These are phyloP conservation scores for Chrysolina haemoptera DNA, from an alignment of 2,888 invertebrate genomes.

Conservation along the genomic window DNA sequence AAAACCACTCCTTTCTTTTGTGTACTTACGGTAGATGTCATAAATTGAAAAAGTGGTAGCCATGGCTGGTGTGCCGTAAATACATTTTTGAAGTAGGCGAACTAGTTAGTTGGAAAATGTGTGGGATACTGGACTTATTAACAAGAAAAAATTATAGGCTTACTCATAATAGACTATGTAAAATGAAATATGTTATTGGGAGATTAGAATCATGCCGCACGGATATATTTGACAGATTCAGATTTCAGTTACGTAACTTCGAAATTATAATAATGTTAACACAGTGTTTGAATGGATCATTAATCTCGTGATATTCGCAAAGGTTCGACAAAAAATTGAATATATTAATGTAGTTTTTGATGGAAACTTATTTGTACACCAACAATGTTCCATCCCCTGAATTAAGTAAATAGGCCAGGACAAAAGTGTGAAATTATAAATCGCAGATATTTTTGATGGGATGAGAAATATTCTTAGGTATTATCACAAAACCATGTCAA, in stretches of 20 bases:
- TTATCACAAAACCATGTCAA: no score
- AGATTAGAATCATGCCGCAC: conserved; percentile 38
- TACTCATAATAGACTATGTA: conserved; percentile 46
- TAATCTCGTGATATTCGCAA: no score
- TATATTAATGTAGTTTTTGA: no score
- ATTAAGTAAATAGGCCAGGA: no score
- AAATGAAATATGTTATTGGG: conserved; percentile 40
- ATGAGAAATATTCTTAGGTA: no score
- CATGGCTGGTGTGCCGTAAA: conserved; percentile 24
- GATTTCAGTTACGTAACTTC: conserved; percentile 36
- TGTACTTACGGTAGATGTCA: conserved; percentile 12
- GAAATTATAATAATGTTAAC: background rate
- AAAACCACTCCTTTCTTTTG: conserved; percentile 15
- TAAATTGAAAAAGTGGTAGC: conserved; percentile 28
- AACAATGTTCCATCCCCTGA: no score
- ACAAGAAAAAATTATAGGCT: conserved; percentile 42
- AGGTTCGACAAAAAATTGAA: no score
- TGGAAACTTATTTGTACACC: no score
- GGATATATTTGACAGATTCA: conserved; percentile 34
- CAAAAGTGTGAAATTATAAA: no score
- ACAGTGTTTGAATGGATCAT: background rate
- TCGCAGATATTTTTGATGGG: no score
- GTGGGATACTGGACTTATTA: conserved; percentile 50
- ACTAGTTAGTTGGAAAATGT: conserved; percentile 45
- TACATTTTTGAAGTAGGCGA: conserved; percentile 49